Conservation (phyloP, 2,113 vertebrate species). For the Macheiramphus alcinus region DNA sequence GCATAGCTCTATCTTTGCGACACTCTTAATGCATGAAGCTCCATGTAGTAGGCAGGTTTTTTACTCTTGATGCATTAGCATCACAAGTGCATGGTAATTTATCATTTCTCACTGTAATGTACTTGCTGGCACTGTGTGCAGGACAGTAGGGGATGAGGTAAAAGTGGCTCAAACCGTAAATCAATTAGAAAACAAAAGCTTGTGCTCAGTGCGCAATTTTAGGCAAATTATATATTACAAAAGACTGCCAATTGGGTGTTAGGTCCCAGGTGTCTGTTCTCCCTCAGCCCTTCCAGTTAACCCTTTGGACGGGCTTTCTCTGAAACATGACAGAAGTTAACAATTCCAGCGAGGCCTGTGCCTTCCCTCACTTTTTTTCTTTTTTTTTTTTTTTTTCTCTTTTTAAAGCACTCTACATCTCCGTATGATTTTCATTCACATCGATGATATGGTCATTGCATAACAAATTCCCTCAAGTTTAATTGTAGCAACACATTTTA, state of each 20-base stretch:
- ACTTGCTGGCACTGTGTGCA: constrained; percentile 75
- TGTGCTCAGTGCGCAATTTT: constrained; percentile 74
- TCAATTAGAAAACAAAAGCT: constrained; percentile 91
- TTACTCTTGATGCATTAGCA: constrained; percentile 78
- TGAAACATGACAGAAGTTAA: neutral
- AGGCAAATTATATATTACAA: constrained; percentile 80
- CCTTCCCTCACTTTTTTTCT: neutral
- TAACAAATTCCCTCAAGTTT: neutral
- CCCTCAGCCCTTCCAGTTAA: constrained; percentile 53
- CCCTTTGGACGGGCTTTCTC: constrained; percentile 46
- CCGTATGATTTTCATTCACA: neutral
- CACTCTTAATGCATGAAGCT: constrained; percentile 47
- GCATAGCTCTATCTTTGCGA: neutral
- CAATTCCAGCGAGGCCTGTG: neutral
- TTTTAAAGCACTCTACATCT: neutral
- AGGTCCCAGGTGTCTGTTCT: constrained; percentile 69
- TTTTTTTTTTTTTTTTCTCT: neutral
- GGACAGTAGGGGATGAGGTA: constrained; percentile 77
- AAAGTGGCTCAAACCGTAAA: constrained; percentile 80
- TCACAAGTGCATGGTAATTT: constrained; percentile 76
- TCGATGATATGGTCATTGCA: neutral
- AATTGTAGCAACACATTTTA: neutral
- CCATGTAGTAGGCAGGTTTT: constrained; percentile 26
- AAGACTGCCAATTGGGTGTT: constrained; percentile 77
- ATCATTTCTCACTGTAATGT: constrained; percentile 82